Evolutionary conservation across 2,113 vertebrate genomes (phyloP).

Genomic region (Syrrhaptes paradoxus): DNA sequence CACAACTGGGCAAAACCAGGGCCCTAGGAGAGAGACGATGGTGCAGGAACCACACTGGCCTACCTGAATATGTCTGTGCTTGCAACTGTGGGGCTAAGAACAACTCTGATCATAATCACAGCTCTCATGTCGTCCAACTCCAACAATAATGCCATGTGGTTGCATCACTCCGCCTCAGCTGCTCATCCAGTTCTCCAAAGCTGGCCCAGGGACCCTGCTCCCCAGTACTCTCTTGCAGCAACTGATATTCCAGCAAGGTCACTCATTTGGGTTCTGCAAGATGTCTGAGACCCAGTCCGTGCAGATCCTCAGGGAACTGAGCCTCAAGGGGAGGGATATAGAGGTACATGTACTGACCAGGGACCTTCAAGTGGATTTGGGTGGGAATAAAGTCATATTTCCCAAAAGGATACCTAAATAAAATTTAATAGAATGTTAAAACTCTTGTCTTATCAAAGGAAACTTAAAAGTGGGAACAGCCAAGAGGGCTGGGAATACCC

Average conservation of each 20-base stretch:
- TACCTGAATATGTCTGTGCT: neutral
- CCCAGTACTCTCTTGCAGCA: neutral
- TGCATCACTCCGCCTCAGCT: neutral
- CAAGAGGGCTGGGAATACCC: neutral
- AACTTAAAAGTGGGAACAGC: neutral
- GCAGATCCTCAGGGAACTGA: neutral
- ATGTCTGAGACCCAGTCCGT: neutral
- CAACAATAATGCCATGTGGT: neutral
- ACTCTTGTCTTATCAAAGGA: neutral
- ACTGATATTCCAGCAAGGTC: accelerated
- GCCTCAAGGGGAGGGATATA: neutral
- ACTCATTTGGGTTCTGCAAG: neutral
- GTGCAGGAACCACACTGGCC: neutral
- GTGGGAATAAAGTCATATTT: neutral
- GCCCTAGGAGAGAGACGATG: neutral
- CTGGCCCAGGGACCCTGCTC: neutral
- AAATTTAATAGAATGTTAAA: neutral
- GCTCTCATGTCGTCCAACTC: neutral
- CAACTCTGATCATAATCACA: neutral
- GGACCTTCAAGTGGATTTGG: neutral
- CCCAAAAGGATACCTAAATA: neutral
- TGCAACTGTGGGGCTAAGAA: neutral
- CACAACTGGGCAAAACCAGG: neutral
- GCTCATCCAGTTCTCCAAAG: neutral
- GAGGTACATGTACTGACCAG: neutral